Base-by-base conservation (phyloP, 1,140 invertebrate genomes). In the Euura lappo region DNA sequence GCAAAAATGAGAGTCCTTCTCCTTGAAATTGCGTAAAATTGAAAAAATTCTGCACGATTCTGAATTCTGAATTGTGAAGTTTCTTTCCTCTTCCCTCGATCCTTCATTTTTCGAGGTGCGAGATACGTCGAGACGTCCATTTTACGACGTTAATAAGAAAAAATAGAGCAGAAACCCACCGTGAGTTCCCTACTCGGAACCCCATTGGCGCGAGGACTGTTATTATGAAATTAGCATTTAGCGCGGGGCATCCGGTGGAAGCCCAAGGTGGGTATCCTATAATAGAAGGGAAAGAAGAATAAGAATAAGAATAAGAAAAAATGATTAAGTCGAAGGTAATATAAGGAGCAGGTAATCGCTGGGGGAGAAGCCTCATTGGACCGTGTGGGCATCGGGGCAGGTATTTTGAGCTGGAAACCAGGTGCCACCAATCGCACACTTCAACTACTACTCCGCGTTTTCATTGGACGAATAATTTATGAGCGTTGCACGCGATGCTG, bases 201-300 rank as follows among this genome's bases (percentile, higher is more conserved):
- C 84, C 82, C 78, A 86, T 86, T 86, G 85, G 84, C 78, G 84
- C 82, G 79, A 84, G 79, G 82, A 82, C 83, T 81, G 84, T 86
- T 85, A 83, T 86, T 85, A 84, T 82, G 82, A 85, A 85, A 86
- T 86, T 86, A 86, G 84, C 83, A 86, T 86, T 60, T 60, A 60
- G 51, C 51, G 51, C 10, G 51, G 51, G 51, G 8, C 51, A 60
- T 60, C 51, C 51, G 51, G 51, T 60, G 8, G 51, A 60, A n/a
- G 51, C 13, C 13, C 2, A 28, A 28, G 28, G 28, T 28, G 28
- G 28, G 28, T 28, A 28, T 28, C 8, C 51, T 60, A n/a, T 60
- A 60, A 60, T 60, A 60, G 51, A n/a, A 60, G 51, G 51, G 51
- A 8, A 60, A 60, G 28, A 28, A 28, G 28, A 28, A 28, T 28